Base-by-base conservation (phyloP, 2,888 invertebrate genomes). In the Notodonta dromedarius region DNA sequence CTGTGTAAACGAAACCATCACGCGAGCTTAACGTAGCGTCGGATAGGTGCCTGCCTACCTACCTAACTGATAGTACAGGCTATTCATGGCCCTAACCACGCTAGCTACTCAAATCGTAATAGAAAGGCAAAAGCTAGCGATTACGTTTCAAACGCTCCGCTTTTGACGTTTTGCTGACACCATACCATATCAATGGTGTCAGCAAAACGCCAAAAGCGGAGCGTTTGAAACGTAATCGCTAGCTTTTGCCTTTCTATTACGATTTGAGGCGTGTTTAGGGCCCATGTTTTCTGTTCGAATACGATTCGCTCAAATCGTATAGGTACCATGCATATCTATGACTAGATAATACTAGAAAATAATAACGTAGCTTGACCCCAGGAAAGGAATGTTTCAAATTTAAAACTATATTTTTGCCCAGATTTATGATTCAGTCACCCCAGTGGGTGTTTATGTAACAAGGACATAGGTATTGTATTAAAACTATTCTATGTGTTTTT, bases 231-330 rank as follows among this genome's bases (percentile, higher is more conserved):
- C n/a, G n/a, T n/a, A n/a, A n/a, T n/a, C n/a, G n/a, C n/a, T n/a
- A n/a, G n/a, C n/a, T n/a, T n/a, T n/a, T n/a, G n/a, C n/a, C n/a
- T n/a, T n/a, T n/a, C n/a, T n/a, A n/a, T n/a, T n/a, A n/a, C n/a
- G n/a, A n/a, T n/a, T n/a, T n/a, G n/a, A n/a, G n/a, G n/a, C n/a
- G n/a, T n/a, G n/a, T n/a, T n/a, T n/a, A n/a, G n/a, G n/a, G n/a
- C n/a, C n/a, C n/a, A n/a, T 50, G 57, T 66, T 9, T 57, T 56
- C 63, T 5, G 58, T 65, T 54, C 44, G 42, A 40, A 61, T 61
- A 50, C 16, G 9, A 9, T 50, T 50, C 8, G 4, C 50, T 16
- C 5, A 16, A 16, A 50, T 16, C 8, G 14, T 16, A 9, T 16
- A n/a, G 11, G 11, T 48, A 14, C 14, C n/a, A 42, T 46, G n/a